Evolutionary conservation across 2,888 invertebrate species (phyloP), one percentile per base, ranked within the genome.

Genomic region (Eulithis prunata): DNA sequence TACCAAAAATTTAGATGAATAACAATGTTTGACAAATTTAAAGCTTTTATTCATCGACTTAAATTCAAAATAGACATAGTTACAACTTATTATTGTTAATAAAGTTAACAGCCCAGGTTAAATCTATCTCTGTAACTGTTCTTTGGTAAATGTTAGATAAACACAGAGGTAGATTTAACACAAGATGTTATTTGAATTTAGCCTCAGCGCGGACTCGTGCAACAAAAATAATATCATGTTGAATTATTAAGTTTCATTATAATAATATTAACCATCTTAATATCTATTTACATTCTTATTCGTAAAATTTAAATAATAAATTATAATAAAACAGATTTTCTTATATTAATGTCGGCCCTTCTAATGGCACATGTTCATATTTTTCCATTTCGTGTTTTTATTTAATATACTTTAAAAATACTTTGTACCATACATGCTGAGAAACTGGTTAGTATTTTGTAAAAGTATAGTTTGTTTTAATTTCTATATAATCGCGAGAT

Each of bases 331-430:
- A 66, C 67, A 58, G 52, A 66, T 67, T 68, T 68, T 62, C 69
- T 62, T 71, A 70, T 38, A 57, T 67, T 68, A 63, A 62, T 76
- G 78, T 83, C 83, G 87, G 90, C 89, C 90, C 82, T 79, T 85
- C 72, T 75, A 80, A 91, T 91, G 91, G 91, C 91, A 91, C 91
- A 87, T 88, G 78, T 80, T 83, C 75, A 76, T 76, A 71, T 73
- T 75, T 69, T 76, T 76, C 71, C 75, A 72, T 74, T 68, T 71
- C 63, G 69, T 70, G 70, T 57, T 68, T 70, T 61, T 51, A 57
- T 52, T 52, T 57, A 62, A 12, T 60, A 70, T 46, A 52, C 28
- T 74, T 75, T 80, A 84, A 78, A 75, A 81, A 85, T 88, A 89
- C 77, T 90, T 90, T 90, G 90, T 90, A 90, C 90, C 88, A 85